Evolutionary conservation across 2,888 invertebrate species (phyloP), one percentile per base, ranked within the genome.

Genomic region (Zygogramma bicolorata): DNA sequence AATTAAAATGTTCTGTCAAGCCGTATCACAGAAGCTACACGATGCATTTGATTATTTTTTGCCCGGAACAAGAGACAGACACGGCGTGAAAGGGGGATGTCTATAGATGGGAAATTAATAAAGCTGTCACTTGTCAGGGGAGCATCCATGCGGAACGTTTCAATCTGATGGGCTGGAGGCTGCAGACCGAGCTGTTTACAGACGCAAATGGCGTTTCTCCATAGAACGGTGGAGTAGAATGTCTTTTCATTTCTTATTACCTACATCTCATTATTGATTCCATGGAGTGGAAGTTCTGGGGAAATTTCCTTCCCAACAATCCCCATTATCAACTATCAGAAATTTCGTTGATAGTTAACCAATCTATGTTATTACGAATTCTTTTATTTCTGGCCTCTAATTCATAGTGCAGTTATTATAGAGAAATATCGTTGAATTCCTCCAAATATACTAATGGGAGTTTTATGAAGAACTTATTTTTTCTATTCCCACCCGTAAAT

Each of bases 101-200:
- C 79, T 79, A 80, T 87, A 87, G 88, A 90, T 89, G 90, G 89
- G 89, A 91, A 92, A 92, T 92, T 92, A 92, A 92, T 92, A 92
- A 92, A 92, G 91, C 91, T 91, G 92, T 92, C 92, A 92, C 91
- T 91, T 90, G 90, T 90, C 89, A 88, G 88, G 77, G 86, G 80
- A 78, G 82, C 84, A 83, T 80, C 83, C 81, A 81, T 80, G 86
- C 86, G 86, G 86, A 88, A 88, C 88, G 86, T 87, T 88, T 88
- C 88, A 88, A 88, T 88, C 87, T 83, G 84, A 83, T 83, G 81
- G 81, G 77, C 71, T 72, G 76, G 73, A 71, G 81, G 77, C 71
- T 72, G 76, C 73, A 71, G 66, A 70, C 67, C 75, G 80, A 76
- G 78, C 86, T 87, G 86, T 87, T 87, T 87, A 85, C 85, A 85